Conservation (phyloP, 2,888 invertebrate genomes). For the Corbicula japonica region DNA sequence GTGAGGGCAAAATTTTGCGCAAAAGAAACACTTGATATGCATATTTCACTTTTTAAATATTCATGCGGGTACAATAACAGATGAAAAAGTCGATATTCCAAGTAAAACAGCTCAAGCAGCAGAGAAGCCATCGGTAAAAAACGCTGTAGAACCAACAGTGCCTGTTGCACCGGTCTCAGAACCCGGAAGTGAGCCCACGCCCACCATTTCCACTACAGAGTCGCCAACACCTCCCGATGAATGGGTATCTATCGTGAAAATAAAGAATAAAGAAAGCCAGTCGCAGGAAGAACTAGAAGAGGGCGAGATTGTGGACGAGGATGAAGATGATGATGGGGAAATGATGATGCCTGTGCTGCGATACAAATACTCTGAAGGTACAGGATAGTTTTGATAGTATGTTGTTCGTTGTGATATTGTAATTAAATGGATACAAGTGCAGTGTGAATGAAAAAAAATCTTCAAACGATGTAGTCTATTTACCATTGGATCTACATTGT, state of each 20-base stretch:
- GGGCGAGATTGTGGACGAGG: slow-evolving; percentile 53
- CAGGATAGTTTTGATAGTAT: not conserved
- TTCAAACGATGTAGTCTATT: not conserved
- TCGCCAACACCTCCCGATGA: slow-evolving; percentile 29
- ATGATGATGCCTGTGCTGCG: slow-evolving; percentile 57
- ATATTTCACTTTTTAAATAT: no score
- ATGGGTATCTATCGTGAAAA: slow-evolving; percentile 61
- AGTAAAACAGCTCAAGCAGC: no score
- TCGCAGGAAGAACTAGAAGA: slow-evolving; percentile 67
- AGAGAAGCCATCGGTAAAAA: slow-evolving; percentile 27
- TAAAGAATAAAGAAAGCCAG: slow-evolving; percentile 68
- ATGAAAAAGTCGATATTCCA: no score
- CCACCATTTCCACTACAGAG: slow-evolving; percentile 18
- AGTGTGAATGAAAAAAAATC: not conserved
- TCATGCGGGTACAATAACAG: no score
- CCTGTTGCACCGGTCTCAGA: slow-evolving; percentile 26
- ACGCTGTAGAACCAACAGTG: slow-evolving; percentile 16
- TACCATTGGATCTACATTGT: not conserved
- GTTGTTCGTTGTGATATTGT: not conserved
- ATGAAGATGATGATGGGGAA: slow-evolving; percentile 38
- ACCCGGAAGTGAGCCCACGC: no score
- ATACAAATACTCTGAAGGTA: slow-evolving; percentile 80
- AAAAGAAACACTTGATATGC: no score
- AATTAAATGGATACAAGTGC: not conserved
- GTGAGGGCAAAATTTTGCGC: no score